Base-by-base conservation (phyloP, 2,797 vertebrate genomes). In the Pitangus sulphuratus region DNA sequence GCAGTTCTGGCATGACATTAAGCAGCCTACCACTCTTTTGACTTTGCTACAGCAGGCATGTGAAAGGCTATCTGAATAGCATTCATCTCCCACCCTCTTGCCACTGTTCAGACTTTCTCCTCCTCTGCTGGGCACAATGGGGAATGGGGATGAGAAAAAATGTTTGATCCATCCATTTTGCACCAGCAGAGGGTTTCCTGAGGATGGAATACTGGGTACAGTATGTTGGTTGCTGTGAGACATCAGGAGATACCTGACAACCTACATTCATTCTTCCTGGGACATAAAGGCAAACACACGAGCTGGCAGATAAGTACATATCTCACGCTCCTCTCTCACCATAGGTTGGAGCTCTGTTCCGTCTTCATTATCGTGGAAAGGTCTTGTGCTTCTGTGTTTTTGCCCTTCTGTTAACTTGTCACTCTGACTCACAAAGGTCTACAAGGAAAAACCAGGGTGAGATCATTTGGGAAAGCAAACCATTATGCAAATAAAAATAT, bases 381-480 rank as follows among this genome's bases (percentile, higher is more conserved):
- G 60, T 54, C 65, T 77, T 51, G 51, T 42, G 50, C 70, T 84
- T 91, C 76, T 94, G 51, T 85, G 84, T 3, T 87, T 95, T 19
- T 30, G 86, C 51, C 48, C 25, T 12, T 81, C 86, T n/a, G 75
- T 93, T 61, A 96, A 56, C 64, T 86, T 96, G 88, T 89, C 96
- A 84, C 91, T 98, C 86, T 95, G 97, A 86, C 90, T 97, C 64
- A 98, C 86, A 77, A 98, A 97, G 60, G 78, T 93, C 98, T 98
- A 81, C 37, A 91, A 97, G 82, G 25, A 78, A 87, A 94, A 95
- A 66, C 5, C 81, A 80, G 31, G 11, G 22, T 42, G 48, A 88
- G 74, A 66, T 74, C 2, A 31, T 82, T 72, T 76, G 45, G 72
- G 40, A 93, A 91, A 68, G 66, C 48, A 84, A 95, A 84, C 12